Evolutionary conservation across 2,797 vertebrate genomes (phyloP), one percentile per base, ranked within the genome.

Genomic region (Lacerta bilineata): DNA sequence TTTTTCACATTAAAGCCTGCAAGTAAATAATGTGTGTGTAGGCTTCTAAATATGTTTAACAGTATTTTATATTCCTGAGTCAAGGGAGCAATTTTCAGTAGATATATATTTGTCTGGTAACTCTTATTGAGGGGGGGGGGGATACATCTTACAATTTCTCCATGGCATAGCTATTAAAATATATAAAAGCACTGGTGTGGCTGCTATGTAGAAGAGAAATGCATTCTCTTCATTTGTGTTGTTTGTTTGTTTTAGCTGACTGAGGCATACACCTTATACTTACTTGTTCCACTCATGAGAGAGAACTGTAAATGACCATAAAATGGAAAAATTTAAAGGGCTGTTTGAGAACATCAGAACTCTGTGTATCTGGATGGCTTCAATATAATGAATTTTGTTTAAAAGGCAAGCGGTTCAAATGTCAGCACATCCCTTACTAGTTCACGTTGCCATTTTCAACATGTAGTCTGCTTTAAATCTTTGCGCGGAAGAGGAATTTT

Each of bases 181-280:
- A 59, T 66, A 50, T 10, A 46, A 64, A 80, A 7, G 6, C 55
- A 82, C 15, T 43, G 55, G 61, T 41, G 3, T 36, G 20, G 43
- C 36, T 23, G 6, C 50, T 43, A 43, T 64, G 2, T 13, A 29
- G 36, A 69, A 61, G 17, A 89, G 91, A 94, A 86, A 68, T 41
- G 33, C 8, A 36, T 50, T 33, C 18, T 17, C 25, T 39, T 77
- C 39, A 20, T 93, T 93, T 91, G 90, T 93, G 27, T 15, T 36
- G 25, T 29, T 82, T 17, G 13, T 43, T 68, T 82, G 39, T 68
- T 82, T 79, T 36, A 86, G 64, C 75, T 36, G 36, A 18, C 41
- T 46, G 61, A 50, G 68, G 83, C 36, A 83, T 76, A 27, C 50
- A 7, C 7, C 64, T 92, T 6, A 69, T n/a, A 33, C 4, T 27